phyloP scores from a whole-genome alignment of 2,797 vertebrate species.

The Enteromius fasciolatus region DNA sequence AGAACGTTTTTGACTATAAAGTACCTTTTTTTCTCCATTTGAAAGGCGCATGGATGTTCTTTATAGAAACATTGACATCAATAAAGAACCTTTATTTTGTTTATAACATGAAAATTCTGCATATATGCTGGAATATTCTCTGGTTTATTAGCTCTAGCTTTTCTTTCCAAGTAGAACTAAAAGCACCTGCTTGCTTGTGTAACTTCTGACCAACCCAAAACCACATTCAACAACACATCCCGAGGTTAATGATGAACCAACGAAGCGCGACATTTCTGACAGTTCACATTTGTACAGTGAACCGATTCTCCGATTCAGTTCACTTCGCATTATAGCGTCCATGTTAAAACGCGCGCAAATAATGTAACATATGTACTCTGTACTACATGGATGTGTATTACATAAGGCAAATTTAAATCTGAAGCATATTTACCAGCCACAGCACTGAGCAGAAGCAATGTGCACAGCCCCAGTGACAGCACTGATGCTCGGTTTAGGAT shows the following conservation, averaged over 20 bases:
- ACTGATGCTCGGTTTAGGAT: slow-evolving; percentile 51
- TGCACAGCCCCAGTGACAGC: slow-evolving; percentile 57
- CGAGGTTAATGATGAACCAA: background rate
- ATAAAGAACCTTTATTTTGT: background rate
- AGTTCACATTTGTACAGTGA: slow-evolving; percentile 10
- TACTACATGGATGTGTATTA: background rate
- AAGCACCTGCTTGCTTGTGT: slow-evolving; percentile 1
- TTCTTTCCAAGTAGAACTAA: background rate
- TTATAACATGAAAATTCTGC: background rate
- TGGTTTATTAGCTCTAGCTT: background rate
- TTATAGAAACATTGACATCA: background rate
- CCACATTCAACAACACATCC: background rate
- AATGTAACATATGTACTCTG: background rate
- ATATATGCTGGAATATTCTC: background rate
- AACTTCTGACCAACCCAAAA: background rate
- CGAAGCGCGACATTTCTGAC: background rate
- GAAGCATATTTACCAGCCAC: slow-evolving; percentile 63
- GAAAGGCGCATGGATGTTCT: background rate
- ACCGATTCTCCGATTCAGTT: slow-evolving; percentile 16
- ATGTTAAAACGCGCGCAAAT: background rate
- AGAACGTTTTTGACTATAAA: background rate
- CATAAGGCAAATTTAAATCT: background rate
- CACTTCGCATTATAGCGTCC: background rate
- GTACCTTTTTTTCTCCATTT: background rate
- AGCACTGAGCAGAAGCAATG: slow-evolving; percentile 61